Conservation (phyloP, 2,888 invertebrate genomes). For the Slavum lentiscoides region DNA sequence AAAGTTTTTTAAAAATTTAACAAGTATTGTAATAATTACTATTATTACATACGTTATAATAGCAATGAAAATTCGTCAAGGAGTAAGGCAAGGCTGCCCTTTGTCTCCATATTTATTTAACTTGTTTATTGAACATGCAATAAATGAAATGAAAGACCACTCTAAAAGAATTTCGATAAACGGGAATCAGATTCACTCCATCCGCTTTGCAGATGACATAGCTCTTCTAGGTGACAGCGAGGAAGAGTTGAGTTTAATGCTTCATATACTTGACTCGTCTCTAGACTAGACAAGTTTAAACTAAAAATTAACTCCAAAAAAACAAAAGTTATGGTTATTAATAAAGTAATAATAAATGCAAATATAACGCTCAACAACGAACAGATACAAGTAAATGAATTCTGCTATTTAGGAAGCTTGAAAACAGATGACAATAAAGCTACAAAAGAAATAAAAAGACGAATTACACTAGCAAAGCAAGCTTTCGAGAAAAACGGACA, state of each 20-base stretch:
- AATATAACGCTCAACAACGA: slow-evolving; percentile 25
- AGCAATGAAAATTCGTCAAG: slow-evolving; percentile 27
- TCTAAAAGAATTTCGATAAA: slow-evolving; percentile 28
- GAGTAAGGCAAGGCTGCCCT: slow-evolving; percentile 40
- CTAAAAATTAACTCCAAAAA: slow-evolving; percentile 42
- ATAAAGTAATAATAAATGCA: slow-evolving; percentile 1
- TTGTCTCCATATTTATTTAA: slow-evolving; percentile 37
- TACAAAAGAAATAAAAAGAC: too few species aligned
- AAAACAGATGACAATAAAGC: too few species aligned
- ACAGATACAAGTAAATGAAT: slow-evolving; percentile 18
- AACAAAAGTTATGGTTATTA: slow-evolving; percentile 19
- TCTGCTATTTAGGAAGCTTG: too few species aligned
- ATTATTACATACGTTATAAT: too few species aligned
- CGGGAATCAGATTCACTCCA: slow-evolving; percentile 14
- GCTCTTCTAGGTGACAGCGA: slow-evolving; percentile 17
- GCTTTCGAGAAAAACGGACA: too few species aligned
- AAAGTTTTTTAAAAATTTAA: too few species aligned
- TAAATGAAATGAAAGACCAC: slow-evolving; percentile 39
- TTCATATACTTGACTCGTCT: neutral
- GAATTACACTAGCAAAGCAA: too few species aligned
- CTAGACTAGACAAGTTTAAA: slow-evolving; percentile 19
- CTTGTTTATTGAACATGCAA: slow-evolving; percentile 36
- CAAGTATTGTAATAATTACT: too few species aligned
- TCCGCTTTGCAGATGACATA: slow-evolving; percentile 35
- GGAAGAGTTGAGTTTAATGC: slow-evolving; percentile 28